Evolutionary conservation across 2,113 vertebrate species (phyloP).

Genomic region (Rallus limicola): DNA sequence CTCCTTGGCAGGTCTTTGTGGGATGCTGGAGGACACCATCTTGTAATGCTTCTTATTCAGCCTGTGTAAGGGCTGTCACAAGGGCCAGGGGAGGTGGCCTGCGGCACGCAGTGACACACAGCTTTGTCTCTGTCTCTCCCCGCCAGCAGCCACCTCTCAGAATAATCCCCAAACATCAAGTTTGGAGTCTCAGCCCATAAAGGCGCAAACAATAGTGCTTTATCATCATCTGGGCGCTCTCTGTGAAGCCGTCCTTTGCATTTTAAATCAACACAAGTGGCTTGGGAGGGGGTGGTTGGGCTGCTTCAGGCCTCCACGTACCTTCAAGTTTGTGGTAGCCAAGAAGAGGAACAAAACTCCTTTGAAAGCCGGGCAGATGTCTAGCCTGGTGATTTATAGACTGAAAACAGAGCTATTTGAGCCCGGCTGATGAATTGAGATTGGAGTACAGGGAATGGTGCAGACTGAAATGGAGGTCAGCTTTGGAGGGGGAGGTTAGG

Average conservation of each 20-base stretch:
- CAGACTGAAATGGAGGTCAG: conserved; percentile 64
- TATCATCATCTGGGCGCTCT: conserved; percentile 49
- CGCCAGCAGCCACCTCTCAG: conserved; percentile 32
- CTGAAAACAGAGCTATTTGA: conserved; percentile 61
- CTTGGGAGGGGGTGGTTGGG: conserved; percentile 14
- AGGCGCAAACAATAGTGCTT: conserved; percentile 50
- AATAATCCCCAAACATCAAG: neutral
- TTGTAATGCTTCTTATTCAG: conserved; percentile 50
- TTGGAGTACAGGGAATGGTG: conserved; percentile 41
- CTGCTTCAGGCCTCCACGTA: conserved; percentile 1
- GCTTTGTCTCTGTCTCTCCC: conserved; percentile 56
- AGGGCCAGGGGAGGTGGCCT: conserved; percentile 44
- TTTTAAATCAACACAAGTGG: conserved; percentile 42
- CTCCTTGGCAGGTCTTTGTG: conserved; percentile 22
- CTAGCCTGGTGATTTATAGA: conserved; percentile 63
- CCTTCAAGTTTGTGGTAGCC: conserved; percentile 51
- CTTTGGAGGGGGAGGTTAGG: conserved; percentile 51
- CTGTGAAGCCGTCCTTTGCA: conserved; percentile 40
- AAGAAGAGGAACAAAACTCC: conserved; percentile 63
- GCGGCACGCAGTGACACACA: conserved; percentile 26
- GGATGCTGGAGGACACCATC: conserved; percentile 21
- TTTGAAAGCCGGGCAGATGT: conserved; percentile 56
- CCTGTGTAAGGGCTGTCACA: conserved; percentile 1
- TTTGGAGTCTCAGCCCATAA: neutral
- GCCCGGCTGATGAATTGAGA: conserved; percentile 57